Evolutionary conservation across 2,888 invertebrate genomes (phyloP).

Genomic region (Schizotus pectinicornis): DNA sequence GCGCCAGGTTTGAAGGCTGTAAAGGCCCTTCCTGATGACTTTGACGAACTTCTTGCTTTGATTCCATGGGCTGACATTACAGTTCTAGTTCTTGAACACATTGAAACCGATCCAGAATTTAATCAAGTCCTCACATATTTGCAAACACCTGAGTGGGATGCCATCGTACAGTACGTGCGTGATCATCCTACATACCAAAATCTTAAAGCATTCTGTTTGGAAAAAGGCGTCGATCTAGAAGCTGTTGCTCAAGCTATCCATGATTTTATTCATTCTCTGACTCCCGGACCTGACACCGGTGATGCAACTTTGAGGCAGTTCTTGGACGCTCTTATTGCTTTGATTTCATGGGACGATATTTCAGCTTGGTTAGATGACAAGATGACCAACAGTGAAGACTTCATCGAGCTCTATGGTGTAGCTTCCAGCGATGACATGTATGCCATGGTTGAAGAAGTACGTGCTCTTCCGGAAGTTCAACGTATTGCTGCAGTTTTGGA

Average conservation of each 20-base stretch:
- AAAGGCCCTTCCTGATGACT: not conserved
- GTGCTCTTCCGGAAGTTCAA: conserved; percentile 37
- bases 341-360: conserved; percentile 37
- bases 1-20: conserved; percentile 1
- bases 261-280: conserved; percentile 18
- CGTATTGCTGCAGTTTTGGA: conserved; percentile 31
- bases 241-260: conserved; percentile 21
- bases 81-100: no score
- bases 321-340: conserved; percentile 38
- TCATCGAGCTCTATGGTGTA: conserved; percentile 38
- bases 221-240: conserved; percentile 30
- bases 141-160: no score
- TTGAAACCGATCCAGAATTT: no score
- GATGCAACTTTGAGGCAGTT: conserved; percentile 19
- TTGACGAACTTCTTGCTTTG: conserved; percentile 35
- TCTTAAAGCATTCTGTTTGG: not conserved
- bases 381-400: conserved; percentile 36
- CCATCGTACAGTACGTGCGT: not conserved
- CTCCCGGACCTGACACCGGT: conserved; percentile 18
- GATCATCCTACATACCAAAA: not conserved
- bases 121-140: no score
- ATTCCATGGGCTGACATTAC: conserved; percentile 27
- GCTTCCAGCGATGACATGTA: conserved; percentile 38
- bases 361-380: conserved; percentile 33
- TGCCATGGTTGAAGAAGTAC: conserved; percentile 40